These are phyloP conservation scores for Diachrysia chrysitis DNA, from an alignment of 2,888 invertebrate genomes.

Conservation along the genomic window DNA sequence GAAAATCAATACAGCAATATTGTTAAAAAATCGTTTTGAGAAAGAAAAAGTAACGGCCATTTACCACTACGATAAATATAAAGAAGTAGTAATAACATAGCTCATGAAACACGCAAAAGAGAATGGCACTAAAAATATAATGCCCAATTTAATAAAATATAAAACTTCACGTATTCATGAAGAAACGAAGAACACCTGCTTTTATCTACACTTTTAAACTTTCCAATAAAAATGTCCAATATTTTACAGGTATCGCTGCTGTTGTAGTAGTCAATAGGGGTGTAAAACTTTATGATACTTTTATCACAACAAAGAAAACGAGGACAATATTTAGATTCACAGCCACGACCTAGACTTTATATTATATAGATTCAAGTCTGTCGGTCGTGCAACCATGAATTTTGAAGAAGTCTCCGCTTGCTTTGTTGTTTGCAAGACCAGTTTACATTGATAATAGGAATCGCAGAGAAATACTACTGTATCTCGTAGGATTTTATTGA, in stretches of 20 bases:
- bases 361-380: conserved; percentile 43
- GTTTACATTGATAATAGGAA: conserved; percentile 10
- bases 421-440: conserved; percentile 22
- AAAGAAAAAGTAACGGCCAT: not conserved
- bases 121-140: not conserved
- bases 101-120: not conserved
- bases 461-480: conserved; percentile 13
- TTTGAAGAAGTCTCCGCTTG: conserved; percentile 32
- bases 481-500: conserved; percentile 21
- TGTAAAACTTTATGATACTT: conserved; percentile 44
- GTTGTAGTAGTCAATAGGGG: conserved; percentile 11
- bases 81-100: not conserved
- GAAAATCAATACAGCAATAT: too few species aligned
- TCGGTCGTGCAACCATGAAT: conserved; percentile 48
- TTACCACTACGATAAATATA: not conserved
- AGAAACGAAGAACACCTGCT: conserved; percentile 20
- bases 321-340: conserved; percentile 49
- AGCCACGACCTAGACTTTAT: conserved; percentile 38
- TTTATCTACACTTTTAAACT: conserved; percentile 14
- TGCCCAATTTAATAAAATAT: conserved; percentile 8
- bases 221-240: conserved; percentile 37
- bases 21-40: too few species aligned
- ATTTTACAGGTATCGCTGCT: conserved; percentile 21
- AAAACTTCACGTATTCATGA: conserved; percentile 33
- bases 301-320: conserved; percentile 43